Evolutionary conservation across 2,888 invertebrate genomes (phyloP).

Genomic region (Cerastoderma edule): DNA sequence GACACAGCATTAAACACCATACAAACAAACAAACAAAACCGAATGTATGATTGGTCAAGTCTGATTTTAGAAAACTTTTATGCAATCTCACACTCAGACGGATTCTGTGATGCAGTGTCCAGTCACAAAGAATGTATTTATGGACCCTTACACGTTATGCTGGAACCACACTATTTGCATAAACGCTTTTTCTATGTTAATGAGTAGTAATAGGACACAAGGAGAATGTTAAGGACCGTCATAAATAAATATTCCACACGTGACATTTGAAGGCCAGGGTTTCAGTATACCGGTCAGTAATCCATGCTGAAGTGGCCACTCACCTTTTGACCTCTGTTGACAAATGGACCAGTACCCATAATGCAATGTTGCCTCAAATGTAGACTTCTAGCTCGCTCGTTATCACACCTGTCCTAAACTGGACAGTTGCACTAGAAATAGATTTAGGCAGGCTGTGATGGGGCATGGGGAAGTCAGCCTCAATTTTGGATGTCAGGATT

Average conservation of each 20-base stretch:
- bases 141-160: no score
- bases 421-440: constrained; percentile 20
- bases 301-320: not conserved
- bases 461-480: no score
- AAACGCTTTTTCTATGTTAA: constrained; percentile 4
- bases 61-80: no score
- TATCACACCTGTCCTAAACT: constrained; percentile 4
- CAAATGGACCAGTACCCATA: not conserved
- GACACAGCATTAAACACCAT: no score
- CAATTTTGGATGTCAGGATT: no score
- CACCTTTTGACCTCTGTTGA: constrained; percentile 18
- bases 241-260: not conserved
- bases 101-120: no score
- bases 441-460: no score
- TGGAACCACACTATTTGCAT: constrained; percentile 28
- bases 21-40: no score
- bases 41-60: no score
- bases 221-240: not conserved
- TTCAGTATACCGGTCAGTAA: constrained; percentile 5
- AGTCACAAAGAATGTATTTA: no score
- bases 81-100: no score
- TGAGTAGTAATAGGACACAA: constrained; percentile 5
- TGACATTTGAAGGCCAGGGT: constrained; percentile 6
- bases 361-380: not conserved
- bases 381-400: not conserved